Evolutionary conservation across 2,888 invertebrate genomes (phyloP).

Genomic region (Tiliacea citrago): DNA sequence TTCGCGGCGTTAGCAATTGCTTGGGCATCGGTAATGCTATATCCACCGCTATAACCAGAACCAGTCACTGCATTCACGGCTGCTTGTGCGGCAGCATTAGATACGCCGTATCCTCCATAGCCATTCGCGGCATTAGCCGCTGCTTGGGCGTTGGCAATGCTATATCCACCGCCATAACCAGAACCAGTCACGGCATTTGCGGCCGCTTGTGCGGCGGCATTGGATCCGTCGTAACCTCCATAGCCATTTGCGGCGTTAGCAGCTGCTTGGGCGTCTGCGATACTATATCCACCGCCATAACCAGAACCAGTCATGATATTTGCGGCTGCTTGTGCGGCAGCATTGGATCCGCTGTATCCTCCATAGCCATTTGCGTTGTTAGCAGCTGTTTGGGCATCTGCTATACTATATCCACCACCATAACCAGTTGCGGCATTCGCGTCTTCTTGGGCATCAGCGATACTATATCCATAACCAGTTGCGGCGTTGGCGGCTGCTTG

Average conservation of each 20-base stretch:
- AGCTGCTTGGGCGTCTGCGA: conserved; percentile 33
- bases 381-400: conserved; percentile 21
- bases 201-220: conserved; percentile 28
- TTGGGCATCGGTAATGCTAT: conserved; percentile 43
- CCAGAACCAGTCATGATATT: conserved; percentile 10
- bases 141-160: conserved; percentile 45
- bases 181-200: conserved; percentile 11
- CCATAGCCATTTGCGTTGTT: conserved; percentile 19
- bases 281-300: conserved; percentile 46
- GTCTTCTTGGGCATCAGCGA: conserved; percentile 33
- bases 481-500: conserved; percentile 32
- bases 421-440: conserved; percentile 12
- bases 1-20: conserved; percentile 23
- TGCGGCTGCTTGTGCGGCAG: background rate
- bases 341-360: conserved; percentile 3
- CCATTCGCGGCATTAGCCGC: conserved; percentile 3
- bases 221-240: conserved; percentile 16
- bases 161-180: conserved; percentile 48
- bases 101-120: conserved; percentile 19
- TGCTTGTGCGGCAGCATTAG: conserved; percentile 31
- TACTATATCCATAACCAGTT: conserved; percentile 42
- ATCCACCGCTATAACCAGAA: conserved; percentile 39
- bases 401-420: conserved; percentile 46
- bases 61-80: conserved; percentile 25
- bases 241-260: conserved; percentile 14